Base-by-base conservation (phyloP, 2,888 invertebrate genomes). In the Phoenoteleia sp. region DNA sequence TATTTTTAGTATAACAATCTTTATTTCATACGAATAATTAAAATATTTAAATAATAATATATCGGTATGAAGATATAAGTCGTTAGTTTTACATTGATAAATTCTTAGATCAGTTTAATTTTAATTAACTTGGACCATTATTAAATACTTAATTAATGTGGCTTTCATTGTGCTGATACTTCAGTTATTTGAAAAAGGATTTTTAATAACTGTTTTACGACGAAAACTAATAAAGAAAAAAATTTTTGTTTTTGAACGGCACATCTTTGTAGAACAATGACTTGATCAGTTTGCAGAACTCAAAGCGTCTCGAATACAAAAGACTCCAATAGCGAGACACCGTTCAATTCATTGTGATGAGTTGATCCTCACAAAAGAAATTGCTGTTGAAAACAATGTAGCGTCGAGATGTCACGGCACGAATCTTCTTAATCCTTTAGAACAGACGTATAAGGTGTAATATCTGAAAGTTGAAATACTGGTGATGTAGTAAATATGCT, bases 311-410 rank as follows among this genome's bases (percentile, higher is more conserved):
- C 52, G 23, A 17, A 21, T 21, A 47, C 49, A 64, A 56, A 71
- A 72, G 64, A 52, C 71, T 47, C 58, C 64, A 64, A 62, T 36
- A 33, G 45, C 25, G 62, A 71, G 60, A 69, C 45, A 62, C 45
- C 72, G 71, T 80, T 45, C 56, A 72, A 54, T 58, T 56, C 62
- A 72, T 72, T 80, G 72, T 80, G 33, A 15, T 29, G 45, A 71
- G 80, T 64, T 72, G 64, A 80, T 71, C 64, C 45, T n/a, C 45
- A 79, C 79, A 79, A 79, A 79, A 62, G 54, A 71, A 71, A 54
- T 71, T 62, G 71, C 54, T 79, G 52, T 64, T 42, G 71, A 71
- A 76, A 79, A 79, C 79, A 79, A 79, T 71, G 62, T 71, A 71
- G 62, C 71, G 71, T 71, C 71, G 79, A 71, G 71, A 79, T 79